Conservation (phyloP, 2,797 vertebrate genomes). For the Etheostoma nigrum region DNA sequence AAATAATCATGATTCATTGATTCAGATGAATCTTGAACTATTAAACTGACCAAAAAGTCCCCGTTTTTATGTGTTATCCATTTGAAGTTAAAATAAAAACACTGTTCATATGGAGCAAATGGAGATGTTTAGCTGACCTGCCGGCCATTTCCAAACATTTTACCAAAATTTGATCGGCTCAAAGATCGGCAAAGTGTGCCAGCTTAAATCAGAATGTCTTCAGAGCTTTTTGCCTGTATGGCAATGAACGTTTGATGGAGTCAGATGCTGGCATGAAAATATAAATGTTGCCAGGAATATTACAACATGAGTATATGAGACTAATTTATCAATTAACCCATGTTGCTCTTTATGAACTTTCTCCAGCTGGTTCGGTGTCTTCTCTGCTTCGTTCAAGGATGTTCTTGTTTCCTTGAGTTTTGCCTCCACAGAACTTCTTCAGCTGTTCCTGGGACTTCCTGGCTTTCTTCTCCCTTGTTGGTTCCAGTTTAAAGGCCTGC, state of each 20-base stretch:
- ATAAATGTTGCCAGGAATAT: conserved; percentile 3
- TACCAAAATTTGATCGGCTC: too few relatives aligned
- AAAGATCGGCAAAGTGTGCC: background rate
- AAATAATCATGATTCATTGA: background rate
- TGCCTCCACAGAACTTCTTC: too few relatives aligned
- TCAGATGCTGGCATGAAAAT: background rate
- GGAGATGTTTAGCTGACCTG: background rate
- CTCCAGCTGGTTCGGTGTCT: too few relatives aligned
- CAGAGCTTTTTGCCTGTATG: background rate
- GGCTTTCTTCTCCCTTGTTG: too few relatives aligned
- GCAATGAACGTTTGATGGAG: background rate
- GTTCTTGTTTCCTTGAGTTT: too few relatives aligned
- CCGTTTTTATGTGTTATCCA: fast-evolving
- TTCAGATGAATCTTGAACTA: background rate
- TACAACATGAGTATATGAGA: too few relatives aligned
- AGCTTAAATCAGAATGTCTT: background rate
- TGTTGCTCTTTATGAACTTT: too few relatives aligned
- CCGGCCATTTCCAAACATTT: background rate
- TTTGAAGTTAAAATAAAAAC: background rate
- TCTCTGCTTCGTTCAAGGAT: too few relatives aligned
- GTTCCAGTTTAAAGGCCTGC: too few relatives aligned
- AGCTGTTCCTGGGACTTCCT: too few relatives aligned
- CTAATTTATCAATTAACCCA: too few relatives aligned
- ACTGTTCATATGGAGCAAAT: background rate
- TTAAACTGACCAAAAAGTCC: background rate